These are phyloP conservation scores for Drosophila siamana DNA, from an alignment of 2,888 invertebrate genomes.

Conservation along the genomic window DNA sequence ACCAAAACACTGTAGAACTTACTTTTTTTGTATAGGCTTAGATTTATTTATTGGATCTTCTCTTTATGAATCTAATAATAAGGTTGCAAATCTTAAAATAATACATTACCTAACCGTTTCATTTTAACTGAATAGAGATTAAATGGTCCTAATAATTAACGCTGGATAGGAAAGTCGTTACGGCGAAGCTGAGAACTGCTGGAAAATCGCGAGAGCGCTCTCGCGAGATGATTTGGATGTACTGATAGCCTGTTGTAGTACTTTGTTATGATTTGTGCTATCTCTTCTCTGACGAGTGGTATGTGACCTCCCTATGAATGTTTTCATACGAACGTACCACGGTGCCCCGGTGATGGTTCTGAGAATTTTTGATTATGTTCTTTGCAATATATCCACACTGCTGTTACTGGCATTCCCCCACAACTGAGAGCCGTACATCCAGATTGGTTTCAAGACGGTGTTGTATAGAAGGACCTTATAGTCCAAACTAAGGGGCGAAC, in stretches of 20 bases:
- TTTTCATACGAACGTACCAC: background rate
- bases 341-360: background rate
- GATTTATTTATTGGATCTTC: background rate
- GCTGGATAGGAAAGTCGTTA: background rate
- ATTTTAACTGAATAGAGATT: background rate
- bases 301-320: background rate
- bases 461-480: background rate
- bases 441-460: background rate
- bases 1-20: conserved; percentile 1
- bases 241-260: background rate
- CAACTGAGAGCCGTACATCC: background rate
- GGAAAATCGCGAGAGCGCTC: background rate
- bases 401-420: background rate
- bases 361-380: background rate
- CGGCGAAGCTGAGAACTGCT: background rate
- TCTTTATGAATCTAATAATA: background rate
- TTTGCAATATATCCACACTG: background rate
- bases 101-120: background rate
- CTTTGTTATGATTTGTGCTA: background rate
- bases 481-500: background rate
- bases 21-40: too few relatives aligned
- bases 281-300: background rate
- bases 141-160: background rate
- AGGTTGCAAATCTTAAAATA: background rate
- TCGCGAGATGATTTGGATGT: background rate